Evolutionary conservation across 2,113 vertebrate species (phyloP).

Genomic region (Amphiprion percula): DNA sequence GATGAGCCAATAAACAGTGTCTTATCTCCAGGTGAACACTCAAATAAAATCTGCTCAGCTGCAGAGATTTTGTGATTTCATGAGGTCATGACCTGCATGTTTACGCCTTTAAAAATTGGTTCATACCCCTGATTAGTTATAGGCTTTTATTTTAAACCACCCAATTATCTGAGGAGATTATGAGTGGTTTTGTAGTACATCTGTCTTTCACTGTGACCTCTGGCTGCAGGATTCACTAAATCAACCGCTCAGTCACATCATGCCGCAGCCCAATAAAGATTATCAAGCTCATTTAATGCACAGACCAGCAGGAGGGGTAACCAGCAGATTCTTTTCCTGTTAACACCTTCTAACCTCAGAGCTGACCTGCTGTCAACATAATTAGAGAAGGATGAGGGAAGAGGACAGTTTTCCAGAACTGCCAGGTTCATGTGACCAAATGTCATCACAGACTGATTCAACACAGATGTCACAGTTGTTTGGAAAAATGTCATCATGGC

Average conservation of each 20-base stretch:
- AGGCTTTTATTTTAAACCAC: slow-evolving; percentile 59
- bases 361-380: slow-evolving; percentile 46
- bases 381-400: slow-evolving; percentile 64
- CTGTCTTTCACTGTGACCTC: slow-evolving; percentile 64
- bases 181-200: slow-evolving; percentile 35
- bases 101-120: slow-evolving; percentile 61
- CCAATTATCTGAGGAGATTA: slow-evolving; percentile 65
- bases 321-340: slow-evolving; percentile 16
- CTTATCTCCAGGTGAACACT: slow-evolving; percentile 64
- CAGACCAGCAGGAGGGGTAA: slow-evolving; percentile 12
- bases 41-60: slow-evolving; percentile 66
- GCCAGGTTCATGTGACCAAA: slow-evolving; percentile 69
- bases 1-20: slow-evolving; percentile 60
- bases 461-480: neutral
- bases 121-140: slow-evolving; percentile 64
- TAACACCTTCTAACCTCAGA: slow-evolving; percentile 28
- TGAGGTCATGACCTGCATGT: slow-evolving; percentile 61
- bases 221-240: slow-evolving; percentile 54
- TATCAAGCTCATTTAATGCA: slow-evolving; percentile 48
- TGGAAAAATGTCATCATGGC: too few relatives aligned
- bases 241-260: slow-evolving; percentile 57
- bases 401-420: slow-evolving; percentile 68
- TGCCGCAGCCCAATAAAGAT: slow-evolving; percentile 60
- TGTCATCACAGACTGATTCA: neutral
- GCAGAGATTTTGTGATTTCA: slow-evolving; percentile 66